Percentiles rank a stretch among this genome's conserved stretches.
Conservation (phyloP, 2,797 vertebrate species). For the Trachops cirrhosus region DNA sequence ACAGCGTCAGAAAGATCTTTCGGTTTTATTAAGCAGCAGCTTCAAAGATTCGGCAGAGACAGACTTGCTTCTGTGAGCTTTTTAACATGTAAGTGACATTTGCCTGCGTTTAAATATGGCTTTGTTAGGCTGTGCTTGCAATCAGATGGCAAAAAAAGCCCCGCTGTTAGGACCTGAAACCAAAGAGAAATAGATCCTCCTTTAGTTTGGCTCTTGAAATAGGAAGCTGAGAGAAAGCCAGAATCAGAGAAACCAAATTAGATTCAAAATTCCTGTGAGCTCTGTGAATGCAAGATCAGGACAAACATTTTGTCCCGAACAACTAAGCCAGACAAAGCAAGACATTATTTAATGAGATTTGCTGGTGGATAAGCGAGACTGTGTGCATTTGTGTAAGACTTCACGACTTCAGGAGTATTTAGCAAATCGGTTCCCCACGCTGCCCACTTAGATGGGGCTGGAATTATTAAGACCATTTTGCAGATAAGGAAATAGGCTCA, state of each 20-base stretch:
- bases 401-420: neutral
- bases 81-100: conserved; percentile 66
- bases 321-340: conserved; percentile 34
- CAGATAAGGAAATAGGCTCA: neutral
- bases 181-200: conserved; percentile 58
- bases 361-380: neutral
- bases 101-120: conserved; percentile 65
- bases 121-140: conserved; percentile 64
- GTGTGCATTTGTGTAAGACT: neutral
- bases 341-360: neutral
- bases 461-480: neutral
- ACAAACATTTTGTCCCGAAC: conserved; percentile 25
- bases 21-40: conserved; percentile 50
- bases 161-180: conserved; percentile 47
- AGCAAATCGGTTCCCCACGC: neutral
- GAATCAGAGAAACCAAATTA: conserved; percentile 69
- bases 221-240: conserved; percentile 47
- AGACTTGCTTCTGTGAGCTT: conserved; percentile 60
- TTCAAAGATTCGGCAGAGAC: conserved; percentile 66
- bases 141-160: conserved; percentile 31
- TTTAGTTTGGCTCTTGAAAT: conserved; percentile 66
- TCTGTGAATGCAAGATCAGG: conserved; percentile 29
- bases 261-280: conserved; percentile 61
- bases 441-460: neutral
- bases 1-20: conserved; percentile 23